A percentile compares a stretch with the other conserved stretches of the same genome.
These are phyloP conservation scores for Etheostoma perlongum DNA, from an alignment of 2,797 vertebrate genomes.

Conservation along the genomic window DNA sequence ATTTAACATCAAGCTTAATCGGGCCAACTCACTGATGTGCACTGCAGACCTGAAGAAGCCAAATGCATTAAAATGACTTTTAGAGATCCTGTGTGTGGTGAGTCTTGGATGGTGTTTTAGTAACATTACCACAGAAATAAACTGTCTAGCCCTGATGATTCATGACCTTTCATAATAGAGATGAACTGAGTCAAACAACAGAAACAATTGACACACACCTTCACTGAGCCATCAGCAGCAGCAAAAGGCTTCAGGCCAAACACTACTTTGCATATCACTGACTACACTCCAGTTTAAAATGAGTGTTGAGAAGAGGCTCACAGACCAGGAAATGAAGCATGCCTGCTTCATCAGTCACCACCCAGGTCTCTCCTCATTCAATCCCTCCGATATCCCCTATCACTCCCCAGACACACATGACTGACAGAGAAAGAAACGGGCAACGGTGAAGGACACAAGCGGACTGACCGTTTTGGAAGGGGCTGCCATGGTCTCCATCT, in stretches of 20 bases:
- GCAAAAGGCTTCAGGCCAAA: slow-evolving; percentile 10
- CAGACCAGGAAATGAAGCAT: slow-evolving; percentile 21
- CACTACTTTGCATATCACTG: no score
- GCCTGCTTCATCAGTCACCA: slow-evolving; percentile 32
- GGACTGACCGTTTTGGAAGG: slow-evolving; percentile 97
- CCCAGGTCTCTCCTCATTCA: slow-evolving; percentile 8
- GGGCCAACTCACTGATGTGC: neutral
- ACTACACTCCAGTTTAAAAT: slow-evolving; percentile 2
- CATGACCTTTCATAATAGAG: slow-evolving; percentile 19
- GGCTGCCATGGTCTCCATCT: slow-evolving; percentile 97
- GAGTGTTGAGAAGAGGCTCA: slow-evolving; percentile 22
- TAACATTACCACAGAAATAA: slow-evolving; percentile 11
- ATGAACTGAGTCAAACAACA: neutral
- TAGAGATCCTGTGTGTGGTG: neutral
- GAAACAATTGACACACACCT: slow-evolving; percentile 5
- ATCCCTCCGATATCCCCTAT: neutral
- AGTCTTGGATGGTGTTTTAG: neutral
- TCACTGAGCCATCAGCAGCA: neutral
- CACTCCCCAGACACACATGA: slow-evolving; percentile 26
- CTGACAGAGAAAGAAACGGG: slow-evolving; percentile 25
- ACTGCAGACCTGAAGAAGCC: neutral
- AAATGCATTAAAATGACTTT: slow-evolving; percentile 1
- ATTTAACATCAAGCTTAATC: neutral
- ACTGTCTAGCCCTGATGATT: slow-evolving; percentile 13
- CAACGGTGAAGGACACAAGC: slow-evolving; percentile 47